Evolutionary conservation across 2,888 invertebrate genomes (phyloP).

Genomic region (Peribatodes rhomboidaria): DNA sequence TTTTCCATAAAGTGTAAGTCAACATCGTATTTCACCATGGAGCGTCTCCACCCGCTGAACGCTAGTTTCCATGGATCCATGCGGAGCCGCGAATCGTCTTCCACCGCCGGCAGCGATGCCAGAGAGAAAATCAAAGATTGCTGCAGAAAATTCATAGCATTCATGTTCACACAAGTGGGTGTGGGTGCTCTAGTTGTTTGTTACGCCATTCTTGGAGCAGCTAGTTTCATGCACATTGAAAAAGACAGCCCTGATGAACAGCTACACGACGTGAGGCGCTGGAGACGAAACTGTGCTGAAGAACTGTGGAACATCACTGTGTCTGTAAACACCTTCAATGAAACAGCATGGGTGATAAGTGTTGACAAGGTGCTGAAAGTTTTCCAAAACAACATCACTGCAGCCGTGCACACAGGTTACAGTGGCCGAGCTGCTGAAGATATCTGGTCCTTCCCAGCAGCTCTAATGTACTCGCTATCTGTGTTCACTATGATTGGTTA

Average conservation of each 20-base stretch:
- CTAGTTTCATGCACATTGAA: constrained; percentile 93
- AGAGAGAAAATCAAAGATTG: constrained; percentile 94
- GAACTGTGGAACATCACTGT: constrained; percentile 90
- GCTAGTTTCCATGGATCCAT: constrained; percentile 87
- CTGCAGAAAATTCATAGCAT: constrained; percentile 94
- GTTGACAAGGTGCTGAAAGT: constrained; percentile 87
- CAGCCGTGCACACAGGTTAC: constrained; percentile 90
- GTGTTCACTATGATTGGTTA: constrained; percentile 97
- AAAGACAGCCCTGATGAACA: constrained; percentile 85
- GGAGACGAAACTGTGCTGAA: constrained; percentile 87
- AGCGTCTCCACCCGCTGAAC: constrained; percentile 69
- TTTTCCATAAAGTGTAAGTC: constrained; percentile 44
- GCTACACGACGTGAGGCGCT: constrained; percentile 77
- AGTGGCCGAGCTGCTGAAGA: constrained; percentile 89
- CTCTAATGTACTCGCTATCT: constrained; percentile 95
- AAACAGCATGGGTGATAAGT: constrained; percentile 87
- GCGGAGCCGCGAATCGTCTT: constrained; percentile 89
- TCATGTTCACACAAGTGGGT: constrained; percentile 97
- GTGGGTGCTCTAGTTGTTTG: constrained; percentile 95
- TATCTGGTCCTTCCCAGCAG: constrained; percentile 95
- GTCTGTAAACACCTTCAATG: constrained; percentile 90
- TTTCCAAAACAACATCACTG: constrained; percentile 90
- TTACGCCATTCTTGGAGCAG: constrained; percentile 94
- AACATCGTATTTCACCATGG: constrained; percentile 58
- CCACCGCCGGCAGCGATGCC: constrained; percentile 89